Base-by-base conservation (phyloP, 2,888 invertebrate genomes). In the Orchesellides sinensis region DNA sequence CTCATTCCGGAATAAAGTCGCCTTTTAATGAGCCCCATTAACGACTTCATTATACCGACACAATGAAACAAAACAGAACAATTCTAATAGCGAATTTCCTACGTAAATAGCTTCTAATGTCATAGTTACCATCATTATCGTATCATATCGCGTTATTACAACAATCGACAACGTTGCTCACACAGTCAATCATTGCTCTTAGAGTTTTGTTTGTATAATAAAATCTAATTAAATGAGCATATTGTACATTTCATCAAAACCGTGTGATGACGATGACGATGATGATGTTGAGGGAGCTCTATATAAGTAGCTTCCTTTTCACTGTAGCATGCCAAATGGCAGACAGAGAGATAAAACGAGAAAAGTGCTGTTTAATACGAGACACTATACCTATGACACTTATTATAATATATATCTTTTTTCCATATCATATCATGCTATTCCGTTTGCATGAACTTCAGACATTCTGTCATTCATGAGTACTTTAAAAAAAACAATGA, bases 381-480 rank as follows among this genome's bases (percentile, higher is more conserved):
- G n/a, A n/a, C n/a, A n/a, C n/a, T 40, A 40, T 40, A 8, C 40
- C 2, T 40, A 8, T 40, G n/a, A 32, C 32, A 32, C 10, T 5
- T 5, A 40, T 2, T 5, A 32, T 32, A 32, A 32, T 32, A 40
- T 40, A 8, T 40, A n/a, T 8, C 40, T 40, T 10, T 40, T 40
- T 65, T 56, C 74, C n/a, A 35, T 17, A n/a, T n/a, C n/a, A n/a
- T 77, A 68, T 68, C 77, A 77, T 54, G 77, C 54, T 59, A 68
- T 10, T 17, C 12, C 21, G 45, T 35, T 72, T 74, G 81, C 81
- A 81, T 81, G 81, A 61, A 49, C 72, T 80, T 65, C 65, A 56
- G 65, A 66, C 73, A 40, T 73, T 80, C 66, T 78, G 78, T 78
- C 78, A 78, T 78, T 78, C 72, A 72, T 35, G 59, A 72, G 54